Percentiles rank a stretch among this genome's conserved stretches.
phyloP scores from a whole-genome alignment of 2,113 vertebrate species.

The Toxotes jaculatrix region DNA sequence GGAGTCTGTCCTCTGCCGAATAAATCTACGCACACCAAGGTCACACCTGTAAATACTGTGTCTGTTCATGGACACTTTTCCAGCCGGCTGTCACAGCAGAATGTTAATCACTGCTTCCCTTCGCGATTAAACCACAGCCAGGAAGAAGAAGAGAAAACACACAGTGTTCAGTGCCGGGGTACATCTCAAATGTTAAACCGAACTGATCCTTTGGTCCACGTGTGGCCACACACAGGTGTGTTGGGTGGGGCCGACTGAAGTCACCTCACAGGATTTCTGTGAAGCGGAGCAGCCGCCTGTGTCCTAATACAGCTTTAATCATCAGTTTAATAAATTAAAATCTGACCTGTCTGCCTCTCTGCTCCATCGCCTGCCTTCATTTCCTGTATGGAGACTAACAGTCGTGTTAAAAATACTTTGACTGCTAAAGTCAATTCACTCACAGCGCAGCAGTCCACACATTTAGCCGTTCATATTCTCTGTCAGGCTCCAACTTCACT shows the following conservation, averaged over 20 bases:
- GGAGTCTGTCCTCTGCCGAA: background rate
- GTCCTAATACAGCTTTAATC: conserved; percentile 54
- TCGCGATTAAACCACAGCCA: background rate
- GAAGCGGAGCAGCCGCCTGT: conserved; percentile 24
- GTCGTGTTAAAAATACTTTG: background rate
- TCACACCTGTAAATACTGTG: conserved; percentile 41
- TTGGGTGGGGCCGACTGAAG: background rate
- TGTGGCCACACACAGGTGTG: conserved; percentile 4
- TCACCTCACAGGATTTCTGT: background rate
- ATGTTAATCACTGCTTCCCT: background rate
- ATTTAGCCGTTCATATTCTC: too few species aligned
- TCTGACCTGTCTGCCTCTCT: conserved; percentile 10
- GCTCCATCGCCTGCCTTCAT: conserved; percentile 32
- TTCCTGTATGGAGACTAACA: conserved; percentile 20
- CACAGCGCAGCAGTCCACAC: too few species aligned
- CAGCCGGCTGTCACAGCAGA: conserved; percentile 22
- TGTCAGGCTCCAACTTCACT: too few species aligned
- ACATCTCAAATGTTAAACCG: background rate
- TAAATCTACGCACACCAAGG: conserved; percentile 33
- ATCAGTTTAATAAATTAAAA: conserved; percentile 43
- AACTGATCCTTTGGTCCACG: background rate
- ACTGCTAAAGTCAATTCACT: background rate
- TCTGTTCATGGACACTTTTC: background rate
- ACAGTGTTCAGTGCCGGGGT: background rate
- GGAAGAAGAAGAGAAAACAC: background rate